A percentile compares a stretch with the other conserved stretches of the same genome.
Conservation (phyloP, 1,140 invertebrate genomes). For the Oncopeltus fasciatus region DNA sequence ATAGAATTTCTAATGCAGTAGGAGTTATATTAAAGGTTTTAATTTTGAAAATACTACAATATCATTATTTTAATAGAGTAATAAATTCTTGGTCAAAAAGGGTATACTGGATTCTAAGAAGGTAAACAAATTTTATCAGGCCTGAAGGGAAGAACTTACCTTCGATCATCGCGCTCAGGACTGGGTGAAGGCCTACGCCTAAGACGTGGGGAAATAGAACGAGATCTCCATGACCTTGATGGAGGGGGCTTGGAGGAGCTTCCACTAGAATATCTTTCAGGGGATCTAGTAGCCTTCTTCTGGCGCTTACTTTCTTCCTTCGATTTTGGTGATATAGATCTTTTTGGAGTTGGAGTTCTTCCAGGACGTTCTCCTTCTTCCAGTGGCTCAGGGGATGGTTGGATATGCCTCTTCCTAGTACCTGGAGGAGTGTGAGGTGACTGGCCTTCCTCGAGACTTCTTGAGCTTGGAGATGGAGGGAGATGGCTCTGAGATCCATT, state of each 20-base stretch:
- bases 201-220: background rate
- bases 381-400: background rate
- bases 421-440: constrained; percentile 6
- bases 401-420: background rate
- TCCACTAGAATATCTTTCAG: background rate
- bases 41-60: no score
- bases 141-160: no score
- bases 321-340: background rate
- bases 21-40: no score
- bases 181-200: background rate
- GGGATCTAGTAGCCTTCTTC: background rate
- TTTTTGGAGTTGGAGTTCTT: constrained; percentile 1
- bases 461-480: background rate
- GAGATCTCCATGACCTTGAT: background rate
- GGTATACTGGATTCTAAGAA: no score
- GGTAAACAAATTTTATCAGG: no score
- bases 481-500: background rate
- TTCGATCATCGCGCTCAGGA: background rate
- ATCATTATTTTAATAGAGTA: no score
- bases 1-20: no score
- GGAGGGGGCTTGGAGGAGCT: background rate
- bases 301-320: background rate
- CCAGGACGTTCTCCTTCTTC: constrained; percentile 13
- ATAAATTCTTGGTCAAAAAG: no score
- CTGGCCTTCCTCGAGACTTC: background rate